Evolutionary conservation across 1,140 invertebrate species (phyloP).

Genomic region (Vanessa atalanta): DNA sequence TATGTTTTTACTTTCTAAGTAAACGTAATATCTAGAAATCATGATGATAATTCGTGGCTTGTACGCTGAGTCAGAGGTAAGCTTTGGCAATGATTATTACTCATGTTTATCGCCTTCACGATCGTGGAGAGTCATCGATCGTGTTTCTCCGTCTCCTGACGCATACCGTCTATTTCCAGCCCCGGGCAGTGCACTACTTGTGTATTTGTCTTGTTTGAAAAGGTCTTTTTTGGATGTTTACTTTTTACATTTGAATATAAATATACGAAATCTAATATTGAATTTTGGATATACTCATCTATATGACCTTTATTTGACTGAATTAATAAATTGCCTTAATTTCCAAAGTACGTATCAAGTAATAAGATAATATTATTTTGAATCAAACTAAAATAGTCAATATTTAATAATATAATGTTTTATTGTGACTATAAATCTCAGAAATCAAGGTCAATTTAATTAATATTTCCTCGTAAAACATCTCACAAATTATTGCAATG

Average conservation of each 20-base stretch:
- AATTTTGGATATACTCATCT: too few relatives aligned
- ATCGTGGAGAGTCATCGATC: slow-evolving; percentile 57
- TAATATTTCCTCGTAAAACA: slow-evolving; percentile 1
- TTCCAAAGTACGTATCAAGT: too few relatives aligned
- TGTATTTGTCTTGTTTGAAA: slow-evolving; percentile 30
- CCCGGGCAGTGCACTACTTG: slow-evolving; percentile 24
- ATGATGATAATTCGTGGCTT: slow-evolving; percentile 16
- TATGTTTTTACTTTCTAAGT: neutral
- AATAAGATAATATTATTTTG: too few relatives aligned
- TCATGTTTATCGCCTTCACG: slow-evolving; percentile 62
- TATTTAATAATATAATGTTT: too few relatives aligned
- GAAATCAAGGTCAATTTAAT: slow-evolving; percentile 17
- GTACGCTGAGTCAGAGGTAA: slow-evolving; percentile 53
- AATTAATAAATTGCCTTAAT: too few relatives aligned
- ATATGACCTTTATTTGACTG: too few relatives aligned
- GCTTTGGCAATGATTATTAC: slow-evolving; percentile 64
- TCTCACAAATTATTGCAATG: slow-evolving; percentile 19
- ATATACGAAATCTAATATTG: neutral
- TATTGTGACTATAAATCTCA: neutral
- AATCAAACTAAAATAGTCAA: too few relatives aligned
- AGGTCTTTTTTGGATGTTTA: slow-evolving; percentile 39
- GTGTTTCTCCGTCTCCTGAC: slow-evolving; percentile 60
- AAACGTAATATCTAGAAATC: slow-evolving; percentile 21
- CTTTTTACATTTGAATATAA: slow-evolving; percentile 18
- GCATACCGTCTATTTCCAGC: slow-evolving; percentile 65